Base-by-base conservation (phyloP, 2,888 invertebrate species). In the Agonum fuliginosum region DNA sequence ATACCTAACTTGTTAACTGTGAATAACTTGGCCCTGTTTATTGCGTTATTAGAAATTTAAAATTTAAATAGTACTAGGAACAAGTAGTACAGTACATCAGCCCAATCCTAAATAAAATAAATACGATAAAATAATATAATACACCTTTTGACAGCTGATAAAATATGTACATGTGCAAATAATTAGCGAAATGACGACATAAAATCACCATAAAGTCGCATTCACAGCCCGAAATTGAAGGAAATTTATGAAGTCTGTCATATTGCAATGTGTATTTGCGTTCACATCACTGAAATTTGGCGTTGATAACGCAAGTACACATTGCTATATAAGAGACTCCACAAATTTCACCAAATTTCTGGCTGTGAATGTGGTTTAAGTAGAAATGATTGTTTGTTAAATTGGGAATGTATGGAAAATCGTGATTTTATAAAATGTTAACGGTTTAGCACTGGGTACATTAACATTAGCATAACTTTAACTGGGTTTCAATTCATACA, bases 71-170 rank as follows among this genome's bases (percentile, higher is more conserved):
- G 41, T 65, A 71, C 75, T 75, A 75, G 75, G 75, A 75, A 75
- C 75, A 75, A 67, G 43, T 72, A 67, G 43, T 72, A 75, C 65
- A 75, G 75, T 75, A 75, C 75, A 75, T 75, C 75, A 75, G 75
- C 74, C 74, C 62, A 74, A 74, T 37, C 41, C 30, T 46, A 62
- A 62, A 62, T 17, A 46, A 62, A 62, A 62, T 62, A 62, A 62
- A 62, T 62, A 62, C 30, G 30, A 62, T 27, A 62, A 54, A 62
- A 46, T 46, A 12, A 62, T 62, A 62, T 62, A 27, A 34, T 62
- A 62, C 58, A 62, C 30, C 58, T 30, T 30, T 46, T 46, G 46
- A 46, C 58, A 62, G 58, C 12, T 46, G 46, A 46, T 46, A 46
- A 46, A 43, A 54, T 54, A 62, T 62, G 14, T 62, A 62, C 58